These are phyloP conservation scores for Hippopotamyrus pictus DNA, from an alignment of 2,797 vertebrate genomes.

Conservation along the genomic window DNA sequence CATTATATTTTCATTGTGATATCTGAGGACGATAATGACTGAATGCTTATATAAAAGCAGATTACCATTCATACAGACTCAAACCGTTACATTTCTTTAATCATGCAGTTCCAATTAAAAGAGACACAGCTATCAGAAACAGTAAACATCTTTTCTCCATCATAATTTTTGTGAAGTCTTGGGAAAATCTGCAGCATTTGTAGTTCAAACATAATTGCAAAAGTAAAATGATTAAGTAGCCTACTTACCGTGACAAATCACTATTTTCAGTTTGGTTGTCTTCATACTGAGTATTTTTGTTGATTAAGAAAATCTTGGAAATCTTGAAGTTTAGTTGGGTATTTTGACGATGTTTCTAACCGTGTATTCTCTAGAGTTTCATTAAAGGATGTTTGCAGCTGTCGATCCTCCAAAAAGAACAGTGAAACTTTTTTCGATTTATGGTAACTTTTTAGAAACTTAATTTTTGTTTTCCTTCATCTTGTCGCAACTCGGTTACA, in stretches of 20 bases:
- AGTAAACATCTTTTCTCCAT: not conserved
- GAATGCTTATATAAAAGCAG: not conserved
- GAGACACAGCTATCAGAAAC: not conserved
- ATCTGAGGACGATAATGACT: not conserved
- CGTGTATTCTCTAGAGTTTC: not conserved
- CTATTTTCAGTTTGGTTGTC: conserved; percentile 34
- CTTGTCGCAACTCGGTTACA: not conserved
- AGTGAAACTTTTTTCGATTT: not conserved
- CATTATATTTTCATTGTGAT: not conserved
- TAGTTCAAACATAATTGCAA: not conserved
- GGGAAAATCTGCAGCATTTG: not conserved
- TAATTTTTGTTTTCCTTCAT: not conserved
- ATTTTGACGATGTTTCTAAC: not conserved
- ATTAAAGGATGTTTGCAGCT: not conserved
- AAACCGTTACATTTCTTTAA: not conserved
- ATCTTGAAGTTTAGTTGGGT: not conserved
- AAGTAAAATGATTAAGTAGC: not conserved
- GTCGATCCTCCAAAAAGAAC: not conserved
- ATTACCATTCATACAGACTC: not conserved
- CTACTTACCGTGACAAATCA: conserved; percentile 59
- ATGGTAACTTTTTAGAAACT: not conserved
- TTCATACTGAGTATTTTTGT: not conserved
- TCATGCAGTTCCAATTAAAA: not conserved
- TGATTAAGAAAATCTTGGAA: not conserved
- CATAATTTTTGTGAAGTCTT: not conserved